Percentiles rank a stretch among this genome's conserved stretches.
Conservation (phyloP, 2,113 vertebrate species). For the Tympanuchus pallidicinctus region DNA sequence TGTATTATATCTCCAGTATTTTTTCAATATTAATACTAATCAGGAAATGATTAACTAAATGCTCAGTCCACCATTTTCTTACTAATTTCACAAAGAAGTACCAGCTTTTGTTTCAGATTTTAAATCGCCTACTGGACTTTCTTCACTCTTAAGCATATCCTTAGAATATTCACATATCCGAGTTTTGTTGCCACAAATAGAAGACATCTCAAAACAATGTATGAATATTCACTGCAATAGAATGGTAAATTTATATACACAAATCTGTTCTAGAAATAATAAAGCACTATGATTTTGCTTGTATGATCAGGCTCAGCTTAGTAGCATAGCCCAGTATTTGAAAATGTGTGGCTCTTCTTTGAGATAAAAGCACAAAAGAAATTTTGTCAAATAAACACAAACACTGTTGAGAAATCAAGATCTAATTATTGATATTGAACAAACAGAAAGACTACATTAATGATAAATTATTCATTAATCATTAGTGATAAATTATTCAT, state of each 20-base stretch:
- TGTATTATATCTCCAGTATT: neutral
- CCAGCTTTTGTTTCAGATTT: neutral
- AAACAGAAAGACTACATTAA: neutral
- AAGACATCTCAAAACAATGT: neutral
- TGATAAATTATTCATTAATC: neutral
- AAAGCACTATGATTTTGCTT: neutral
- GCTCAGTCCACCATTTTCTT: neutral
- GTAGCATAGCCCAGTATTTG: neutral
- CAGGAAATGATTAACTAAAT: neutral
- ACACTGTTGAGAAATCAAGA: neutral
- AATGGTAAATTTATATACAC: neutral
- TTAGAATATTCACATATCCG: neutral
- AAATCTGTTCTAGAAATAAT: neutral
- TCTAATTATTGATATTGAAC: slow-evolving; percentile 9
- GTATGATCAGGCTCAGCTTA: neutral
- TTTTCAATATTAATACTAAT: neutral
- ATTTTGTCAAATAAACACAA: slow-evolving; percentile 28
- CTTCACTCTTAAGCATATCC: neutral
- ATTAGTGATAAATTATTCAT: slow-evolving; percentile 14
- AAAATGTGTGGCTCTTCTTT: neutral
- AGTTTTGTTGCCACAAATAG: neutral
- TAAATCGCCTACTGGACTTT: neutral
- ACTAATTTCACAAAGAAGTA: neutral
- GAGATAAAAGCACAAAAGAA: neutral
- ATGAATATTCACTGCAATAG: neutral